Conservation (phyloP, 1,140 invertebrate genomes). For the Nomia melanderi region DNA sequence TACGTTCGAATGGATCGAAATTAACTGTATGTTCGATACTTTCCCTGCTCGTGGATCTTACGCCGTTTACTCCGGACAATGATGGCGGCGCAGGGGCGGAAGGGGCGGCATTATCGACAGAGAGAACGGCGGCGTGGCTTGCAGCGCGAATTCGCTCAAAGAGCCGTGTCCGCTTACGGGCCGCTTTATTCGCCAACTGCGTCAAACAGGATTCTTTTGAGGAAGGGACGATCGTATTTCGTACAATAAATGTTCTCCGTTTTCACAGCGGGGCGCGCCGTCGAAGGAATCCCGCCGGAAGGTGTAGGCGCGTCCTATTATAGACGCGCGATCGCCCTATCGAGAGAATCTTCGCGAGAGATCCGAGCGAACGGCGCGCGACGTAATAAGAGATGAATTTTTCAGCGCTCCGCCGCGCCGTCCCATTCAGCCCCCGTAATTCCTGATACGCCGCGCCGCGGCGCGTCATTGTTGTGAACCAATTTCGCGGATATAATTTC, state of each 20-base stretch:
- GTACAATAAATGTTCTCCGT: conserved; percentile 58
- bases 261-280: conserved; percentile 35
- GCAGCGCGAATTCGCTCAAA: conserved; percentile 27
- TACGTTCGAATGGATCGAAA: not conserved
- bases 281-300: conserved; percentile 18
- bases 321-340: conserved; percentile 36
- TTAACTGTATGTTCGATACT: not conserved
- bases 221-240: conserved; percentile 48
- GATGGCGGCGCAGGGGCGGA: not conserved
- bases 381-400: conserved; percentile 49
- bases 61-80: not conserved
- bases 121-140: not conserved
- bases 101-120: conserved; percentile 9
- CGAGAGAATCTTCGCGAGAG: conserved; percentile 12
- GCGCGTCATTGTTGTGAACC: not conserved
- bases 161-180: conserved; percentile 23
- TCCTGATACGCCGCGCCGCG: not conserved
- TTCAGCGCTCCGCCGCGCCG: not conserved
- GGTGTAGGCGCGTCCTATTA: conserved; percentile 33
- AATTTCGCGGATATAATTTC: not conserved
- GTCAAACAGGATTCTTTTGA: conserved; percentile 45
- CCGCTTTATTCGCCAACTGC: conserved; percentile 39
- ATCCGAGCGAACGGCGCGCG: conserved; percentile 30
- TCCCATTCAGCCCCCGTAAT: not conserved
- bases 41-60: not conserved